A percentile compares a stretch with the other conserved stretches of the same genome.
Conservation (phyloP, 2,888 invertebrate genomes). For the Volucella inflata region DNA sequence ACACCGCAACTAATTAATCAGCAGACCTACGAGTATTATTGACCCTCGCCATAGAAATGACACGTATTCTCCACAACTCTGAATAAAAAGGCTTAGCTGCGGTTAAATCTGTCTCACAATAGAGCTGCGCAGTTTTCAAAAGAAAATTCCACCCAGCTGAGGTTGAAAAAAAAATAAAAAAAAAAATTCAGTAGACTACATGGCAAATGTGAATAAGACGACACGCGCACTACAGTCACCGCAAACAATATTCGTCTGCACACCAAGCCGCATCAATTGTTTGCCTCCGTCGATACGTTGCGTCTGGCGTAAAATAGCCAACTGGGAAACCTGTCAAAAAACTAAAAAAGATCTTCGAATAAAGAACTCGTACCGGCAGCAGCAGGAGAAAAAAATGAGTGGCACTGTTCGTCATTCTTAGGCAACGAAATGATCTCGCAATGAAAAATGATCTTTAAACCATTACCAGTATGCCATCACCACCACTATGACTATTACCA, state of each 20-base stretch:
- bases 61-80: slow-evolving; percentile 47
- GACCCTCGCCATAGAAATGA: slow-evolving; percentile 31
- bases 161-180: neutral
- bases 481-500: slow-evolving; percentile 22
- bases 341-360: slow-evolving; percentile 11
- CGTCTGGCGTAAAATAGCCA: slow-evolving; percentile 14
- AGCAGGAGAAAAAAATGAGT: slow-evolving; percentile 25
- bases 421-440: slow-evolving; percentile 63
- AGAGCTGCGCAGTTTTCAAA: slow-evolving; percentile 7
- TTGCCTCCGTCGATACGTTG: neutral
- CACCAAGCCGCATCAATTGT: slow-evolving; percentile 52
- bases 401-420: slow-evolving; percentile 25
- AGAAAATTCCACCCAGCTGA: slow-evolving; percentile 18
- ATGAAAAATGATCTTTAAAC: slow-evolving; percentile 71
- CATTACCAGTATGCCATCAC: slow-evolving; percentile 13
- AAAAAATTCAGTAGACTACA: slow-evolving; percentile 43
- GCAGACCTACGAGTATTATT: slow-evolving; percentile 18
- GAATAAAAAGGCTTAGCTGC: slow-evolving; percentile 48
- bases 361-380: neutral
- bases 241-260: slow-evolving; percentile 9
- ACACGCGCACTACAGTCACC: slow-evolving; percentile 50
- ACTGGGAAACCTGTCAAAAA: slow-evolving; percentile 20
- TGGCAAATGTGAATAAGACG: slow-evolving; percentile 5
- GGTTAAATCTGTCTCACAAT: slow-evolving; percentile 54
- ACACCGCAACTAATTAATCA: slow-evolving; percentile 58